Conservation (phyloP, 2,113 vertebrate species). For the Mellivora capensis region DNA sequence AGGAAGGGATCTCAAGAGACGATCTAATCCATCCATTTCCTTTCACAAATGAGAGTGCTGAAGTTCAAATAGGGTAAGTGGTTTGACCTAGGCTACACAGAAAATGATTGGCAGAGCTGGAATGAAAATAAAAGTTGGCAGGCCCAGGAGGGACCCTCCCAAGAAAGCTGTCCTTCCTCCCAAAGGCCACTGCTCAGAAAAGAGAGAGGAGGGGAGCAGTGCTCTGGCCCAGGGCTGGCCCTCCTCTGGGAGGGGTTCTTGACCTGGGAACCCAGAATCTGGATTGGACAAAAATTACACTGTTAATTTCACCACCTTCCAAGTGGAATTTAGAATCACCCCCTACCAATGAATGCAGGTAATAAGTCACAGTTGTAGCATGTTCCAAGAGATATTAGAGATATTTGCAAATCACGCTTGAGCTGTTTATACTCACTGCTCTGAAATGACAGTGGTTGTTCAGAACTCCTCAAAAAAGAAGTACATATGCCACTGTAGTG, state of each 20-base stretch:
- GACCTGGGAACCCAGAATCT: background rate
- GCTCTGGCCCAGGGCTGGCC: background rate
- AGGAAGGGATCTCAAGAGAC: background rate
- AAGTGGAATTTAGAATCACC: background rate
- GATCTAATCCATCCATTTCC: background rate
- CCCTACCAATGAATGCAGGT: background rate
- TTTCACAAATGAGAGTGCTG: background rate
- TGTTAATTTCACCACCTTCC: background rate
- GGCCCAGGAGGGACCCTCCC: background rate
- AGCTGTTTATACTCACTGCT: background rate
- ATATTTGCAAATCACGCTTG: conserved; percentile 14
- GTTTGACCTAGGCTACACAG: background rate
- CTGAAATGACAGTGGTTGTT: background rate
- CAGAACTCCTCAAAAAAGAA: conserved; percentile 3
- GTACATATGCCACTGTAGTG: background rate
- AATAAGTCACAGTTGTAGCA: background rate
- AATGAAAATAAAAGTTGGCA: background rate
- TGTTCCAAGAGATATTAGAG: background rate
- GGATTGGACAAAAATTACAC: background rate
- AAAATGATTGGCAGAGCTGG: background rate
- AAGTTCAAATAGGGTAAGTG: background rate
- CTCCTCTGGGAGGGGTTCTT: background rate
- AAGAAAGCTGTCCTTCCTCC: background rate
- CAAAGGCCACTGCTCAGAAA: background rate
- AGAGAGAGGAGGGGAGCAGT: background rate